Percentiles rank a stretch among this genome's conserved stretches.
Conservation (phyloP, 2,797 vertebrate genomes). For the Buceros bicornis region DNA sequence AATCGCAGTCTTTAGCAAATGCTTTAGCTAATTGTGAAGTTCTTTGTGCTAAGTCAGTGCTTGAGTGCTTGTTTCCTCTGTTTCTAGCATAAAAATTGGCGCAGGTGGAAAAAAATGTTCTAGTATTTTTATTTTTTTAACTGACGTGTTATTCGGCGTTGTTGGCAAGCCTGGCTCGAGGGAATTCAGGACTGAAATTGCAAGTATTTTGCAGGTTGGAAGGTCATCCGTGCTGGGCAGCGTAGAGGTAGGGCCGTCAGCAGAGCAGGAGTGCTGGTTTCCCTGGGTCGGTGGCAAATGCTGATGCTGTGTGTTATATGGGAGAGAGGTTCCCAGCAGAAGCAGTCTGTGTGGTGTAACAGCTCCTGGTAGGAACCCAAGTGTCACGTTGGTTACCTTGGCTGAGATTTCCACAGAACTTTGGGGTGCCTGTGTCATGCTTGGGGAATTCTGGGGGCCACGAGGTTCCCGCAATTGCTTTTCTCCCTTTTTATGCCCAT, state of each 20-base stretch:
- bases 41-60: neutral
- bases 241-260: neutral
- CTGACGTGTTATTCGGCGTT: neutral
- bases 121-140: fast-evolving
- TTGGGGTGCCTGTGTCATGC: fast-evolving
- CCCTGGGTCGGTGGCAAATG: neutral
- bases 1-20: neutral
- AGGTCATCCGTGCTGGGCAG: neutral
- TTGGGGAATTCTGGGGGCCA: neutral
- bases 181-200: neutral
- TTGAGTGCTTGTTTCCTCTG: neutral
- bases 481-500: neutral
- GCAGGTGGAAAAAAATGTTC: neutral
- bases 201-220: neutral
- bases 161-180: neutral
- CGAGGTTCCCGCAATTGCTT: neutral
- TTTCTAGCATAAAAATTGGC: neutral
- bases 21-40: neutral
- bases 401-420: neutral
- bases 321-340: neutral
- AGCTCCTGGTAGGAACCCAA: neutral
- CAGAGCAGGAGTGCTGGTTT: neutral
- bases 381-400: neutral
- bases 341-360: neutral
- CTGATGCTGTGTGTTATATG: neutral